Conservation (phyloP, 2,888 invertebrate species). For the Drosophila mercatorum region DNA sequence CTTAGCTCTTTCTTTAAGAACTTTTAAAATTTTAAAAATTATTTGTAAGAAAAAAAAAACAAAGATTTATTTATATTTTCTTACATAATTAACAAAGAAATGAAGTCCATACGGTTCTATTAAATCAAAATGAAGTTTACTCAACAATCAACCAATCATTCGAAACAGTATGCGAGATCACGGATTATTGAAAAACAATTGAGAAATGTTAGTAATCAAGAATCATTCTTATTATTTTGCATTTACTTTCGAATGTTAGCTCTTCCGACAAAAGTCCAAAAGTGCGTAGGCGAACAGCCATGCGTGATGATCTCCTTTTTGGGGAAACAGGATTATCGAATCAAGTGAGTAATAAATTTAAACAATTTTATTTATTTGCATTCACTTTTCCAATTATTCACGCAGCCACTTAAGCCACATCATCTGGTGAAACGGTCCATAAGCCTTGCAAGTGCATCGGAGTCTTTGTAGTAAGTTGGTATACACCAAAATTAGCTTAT, state of each 20-base stretch:
- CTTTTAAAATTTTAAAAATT: background rate
- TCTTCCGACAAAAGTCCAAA: slow-evolving; percentile 83
- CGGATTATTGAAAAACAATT: slow-evolving; percentile 22
- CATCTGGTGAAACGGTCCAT: slow-evolving; percentile 1
- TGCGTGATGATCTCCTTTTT: slow-evolving; percentile 89
- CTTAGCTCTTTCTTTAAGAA: background rate
- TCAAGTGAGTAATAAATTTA: slow-evolving; percentile 17
- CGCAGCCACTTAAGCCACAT: slow-evolving; percentile 7
- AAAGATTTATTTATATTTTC: slow-evolving; percentile 29
- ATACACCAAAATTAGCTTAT: slow-evolving; percentile 2
- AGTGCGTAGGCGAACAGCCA: slow-evolving; percentile 88
- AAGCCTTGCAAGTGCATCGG: slow-evolving; percentile 10
- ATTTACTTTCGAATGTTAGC: slow-evolving; percentile 36
- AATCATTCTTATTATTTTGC: slow-evolving; percentile 14
- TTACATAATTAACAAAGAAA: slow-evolving; percentile 41
- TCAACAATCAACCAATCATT: slow-evolving; percentile 49
- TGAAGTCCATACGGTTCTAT: slow-evolving; percentile 58
- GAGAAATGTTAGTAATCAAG: slow-evolving; percentile 10
- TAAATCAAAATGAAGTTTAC: slow-evolving; percentile 54
- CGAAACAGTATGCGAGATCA: slow-evolving; percentile 46
- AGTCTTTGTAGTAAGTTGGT: slow-evolving; percentile 13
- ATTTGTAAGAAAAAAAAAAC: slow-evolving; percentile 6
- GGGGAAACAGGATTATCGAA: slow-evolving; percentile 77
- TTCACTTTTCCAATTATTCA: background rate
- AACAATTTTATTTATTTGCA: background rate